Conservation (phyloP, 2,113 vertebrate species). For the Nycticryphes semicollaris region DNA sequence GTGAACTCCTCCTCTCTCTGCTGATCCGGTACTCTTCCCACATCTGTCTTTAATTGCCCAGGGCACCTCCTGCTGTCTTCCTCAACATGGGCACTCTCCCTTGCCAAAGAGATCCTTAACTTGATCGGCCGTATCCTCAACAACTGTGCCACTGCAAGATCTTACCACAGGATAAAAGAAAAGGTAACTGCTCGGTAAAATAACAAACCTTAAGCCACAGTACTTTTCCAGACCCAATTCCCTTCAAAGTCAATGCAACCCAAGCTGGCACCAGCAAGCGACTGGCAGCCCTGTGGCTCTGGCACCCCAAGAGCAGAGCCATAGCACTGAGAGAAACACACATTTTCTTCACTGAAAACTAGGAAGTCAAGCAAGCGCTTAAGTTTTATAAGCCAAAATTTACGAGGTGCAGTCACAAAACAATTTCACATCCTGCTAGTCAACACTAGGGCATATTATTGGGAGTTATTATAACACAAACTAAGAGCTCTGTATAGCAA, state of each 20-base stretch:
- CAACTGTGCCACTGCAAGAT: neutral
- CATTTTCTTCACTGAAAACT: neutral
- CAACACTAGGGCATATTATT: neutral
- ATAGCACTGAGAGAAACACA: neutral
- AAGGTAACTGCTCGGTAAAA: neutral
- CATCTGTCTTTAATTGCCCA: slow-evolving; percentile 48
- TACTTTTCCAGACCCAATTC: neutral
- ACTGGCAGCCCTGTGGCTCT: neutral
- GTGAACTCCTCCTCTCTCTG: neutral
- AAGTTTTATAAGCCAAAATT: neutral
- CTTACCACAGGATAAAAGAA: neutral
- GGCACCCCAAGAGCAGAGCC: neutral
- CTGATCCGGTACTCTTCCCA: neutral
- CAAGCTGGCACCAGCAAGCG: neutral
- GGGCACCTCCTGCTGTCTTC: slow-evolving; percentile 60
- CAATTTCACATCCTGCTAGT: neutral
- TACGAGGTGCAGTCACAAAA: neutral
- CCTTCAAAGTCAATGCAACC: neutral
- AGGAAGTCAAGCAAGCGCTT: neutral
- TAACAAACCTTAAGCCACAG: neutral
- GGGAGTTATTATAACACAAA: neutral
- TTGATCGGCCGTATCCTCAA: neutral
- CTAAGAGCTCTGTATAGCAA: neutral
- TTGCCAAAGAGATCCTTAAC: neutral
- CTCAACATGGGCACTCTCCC: neutral